phyloP scores from a whole-genome alignment of 2,113 vertebrate species.

The Spea bombifrons region DNA sequence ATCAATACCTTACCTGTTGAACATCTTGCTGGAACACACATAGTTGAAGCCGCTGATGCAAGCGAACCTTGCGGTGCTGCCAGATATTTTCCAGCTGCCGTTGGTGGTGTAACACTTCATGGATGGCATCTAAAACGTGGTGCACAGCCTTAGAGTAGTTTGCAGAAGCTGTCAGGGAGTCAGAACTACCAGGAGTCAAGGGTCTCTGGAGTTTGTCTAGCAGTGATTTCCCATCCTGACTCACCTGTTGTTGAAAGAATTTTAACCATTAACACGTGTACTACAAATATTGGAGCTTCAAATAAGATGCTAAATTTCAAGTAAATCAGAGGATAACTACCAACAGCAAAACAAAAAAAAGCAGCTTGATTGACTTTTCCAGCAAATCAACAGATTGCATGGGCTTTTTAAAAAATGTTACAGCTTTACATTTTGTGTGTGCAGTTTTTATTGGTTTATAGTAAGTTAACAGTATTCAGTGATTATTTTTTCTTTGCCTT shows the following conservation, averaged over 20 bases:
- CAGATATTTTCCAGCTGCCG: constrained; percentile 95
- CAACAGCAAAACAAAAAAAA: too few species aligned
- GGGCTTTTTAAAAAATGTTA: too few species aligned
- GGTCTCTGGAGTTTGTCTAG: constrained; percentile 95
- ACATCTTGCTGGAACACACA: constrained; percentile 98
- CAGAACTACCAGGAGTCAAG: constrained; percentile 88
- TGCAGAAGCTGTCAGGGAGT: constrained; percentile 88
- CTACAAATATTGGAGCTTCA: neutral
- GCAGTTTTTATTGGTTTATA: too few species aligned
- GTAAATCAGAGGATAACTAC: too few species aligned
- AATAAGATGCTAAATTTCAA: too few species aligned
- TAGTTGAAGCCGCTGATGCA: constrained; percentile 92
- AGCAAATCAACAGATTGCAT: too few species aligned
- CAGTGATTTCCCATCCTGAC: constrained; percentile 93
- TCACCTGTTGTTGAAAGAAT: constrained; percentile 73
- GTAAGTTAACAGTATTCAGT: too few species aligned
- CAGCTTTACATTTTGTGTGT: too few species aligned
- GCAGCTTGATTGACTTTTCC: too few species aligned
- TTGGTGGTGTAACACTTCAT: constrained; percentile 95
- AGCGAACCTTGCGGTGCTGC: constrained; percentile 96
- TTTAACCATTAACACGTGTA: neutral
- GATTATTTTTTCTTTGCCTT: too few species aligned
- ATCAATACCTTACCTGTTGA: constrained; percentile 76
- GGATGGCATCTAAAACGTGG: constrained; percentile 92
- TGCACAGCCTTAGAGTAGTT: constrained; percentile 97